Conservation (phyloP, 2,113 vertebrate genomes). For the Hemicordylus capensis region DNA sequence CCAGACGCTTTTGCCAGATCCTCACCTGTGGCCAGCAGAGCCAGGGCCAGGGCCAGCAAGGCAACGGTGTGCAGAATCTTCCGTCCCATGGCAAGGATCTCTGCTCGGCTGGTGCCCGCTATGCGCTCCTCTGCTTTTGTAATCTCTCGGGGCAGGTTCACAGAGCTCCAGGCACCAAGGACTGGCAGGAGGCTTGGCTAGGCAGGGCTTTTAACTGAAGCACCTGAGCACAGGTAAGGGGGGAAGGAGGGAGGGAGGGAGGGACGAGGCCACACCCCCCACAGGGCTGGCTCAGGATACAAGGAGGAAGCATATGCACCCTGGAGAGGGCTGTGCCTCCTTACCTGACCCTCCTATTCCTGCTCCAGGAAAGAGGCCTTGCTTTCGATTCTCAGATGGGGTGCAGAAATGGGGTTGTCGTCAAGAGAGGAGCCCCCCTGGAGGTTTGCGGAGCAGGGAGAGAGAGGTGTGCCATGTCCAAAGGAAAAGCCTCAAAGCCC, state of each 20-base stretch:
- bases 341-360: not conserved
- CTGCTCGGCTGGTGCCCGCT: not conserved
- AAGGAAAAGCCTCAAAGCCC: too few relatives aligned
- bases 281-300: not conserved
- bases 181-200: not conserved
- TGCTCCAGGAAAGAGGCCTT: not conserved
- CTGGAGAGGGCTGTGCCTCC: not conserved
- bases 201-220: not conserved
- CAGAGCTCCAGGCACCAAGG: not conserved
- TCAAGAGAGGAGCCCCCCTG: too few relatives aligned
- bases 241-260: too few relatives aligned
- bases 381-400: not conserved
- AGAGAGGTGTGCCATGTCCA: too few relatives aligned
- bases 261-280: not conserved
- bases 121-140: not conserved
- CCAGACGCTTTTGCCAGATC: not conserved
- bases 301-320: not conserved
- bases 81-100: not conserved
- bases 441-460: too few relatives aligned
- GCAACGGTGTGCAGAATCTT: fast-evolving
- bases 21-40: not conserved
- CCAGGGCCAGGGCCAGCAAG: not conserved
- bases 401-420: too few relatives aligned
- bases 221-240: slow-evolving; percentile 1
- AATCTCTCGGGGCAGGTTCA: not conserved